Evolutionary conservation across 2,888 invertebrate species (phyloP).

Genomic region (Neelides folsomi): DNA sequence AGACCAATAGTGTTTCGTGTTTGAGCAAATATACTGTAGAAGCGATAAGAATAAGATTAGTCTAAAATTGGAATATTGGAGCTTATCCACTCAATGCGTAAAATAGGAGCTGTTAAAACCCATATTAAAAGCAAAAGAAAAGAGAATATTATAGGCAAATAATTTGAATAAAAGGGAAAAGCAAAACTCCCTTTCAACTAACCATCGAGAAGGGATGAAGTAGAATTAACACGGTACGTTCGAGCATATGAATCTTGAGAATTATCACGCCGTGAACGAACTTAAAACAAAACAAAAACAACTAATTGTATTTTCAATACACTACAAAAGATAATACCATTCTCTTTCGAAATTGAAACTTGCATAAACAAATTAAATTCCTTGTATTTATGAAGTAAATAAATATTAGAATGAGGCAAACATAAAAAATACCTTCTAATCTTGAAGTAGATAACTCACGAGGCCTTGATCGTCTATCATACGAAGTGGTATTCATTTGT

Average conservation of each 20-base stretch:
- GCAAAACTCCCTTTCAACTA: slow-evolving; percentile 15
- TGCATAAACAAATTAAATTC: no score
- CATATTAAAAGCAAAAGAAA: neutral
- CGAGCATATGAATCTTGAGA: slow-evolving; percentile 65
- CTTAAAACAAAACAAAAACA: slow-evolving; percentile 29
- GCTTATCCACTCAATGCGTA: no score
- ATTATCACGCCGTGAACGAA: slow-evolving; percentile 67
- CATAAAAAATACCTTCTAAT: slow-evolving; percentile 32
- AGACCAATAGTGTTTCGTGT: no score
- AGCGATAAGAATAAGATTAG: no score
- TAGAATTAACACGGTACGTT: slow-evolving; percentile 33
- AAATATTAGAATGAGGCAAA: no score
- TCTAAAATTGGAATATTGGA: no score
- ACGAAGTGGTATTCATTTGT: slow-evolving; percentile 18
- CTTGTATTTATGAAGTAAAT: no score
- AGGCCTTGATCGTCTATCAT: slow-evolving; percentile 29
- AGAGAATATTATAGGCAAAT: neutral
- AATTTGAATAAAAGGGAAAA: slow-evolving; percentile 3
- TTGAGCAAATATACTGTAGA: no score
- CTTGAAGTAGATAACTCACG: slow-evolving; percentile 31
- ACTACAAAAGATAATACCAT: no score
- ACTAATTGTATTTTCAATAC: slow-evolving; percentile 5
- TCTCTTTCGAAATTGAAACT: no score
- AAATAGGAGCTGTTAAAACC: neutral
- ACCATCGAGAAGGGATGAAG: slow-evolving; percentile 33